Percentiles rank a stretch among this genome's conserved stretches.
These are phyloP conservation scores for Atta colombica DNA, from an alignment of 1,140 invertebrate species.

Conservation along the genomic window DNA sequence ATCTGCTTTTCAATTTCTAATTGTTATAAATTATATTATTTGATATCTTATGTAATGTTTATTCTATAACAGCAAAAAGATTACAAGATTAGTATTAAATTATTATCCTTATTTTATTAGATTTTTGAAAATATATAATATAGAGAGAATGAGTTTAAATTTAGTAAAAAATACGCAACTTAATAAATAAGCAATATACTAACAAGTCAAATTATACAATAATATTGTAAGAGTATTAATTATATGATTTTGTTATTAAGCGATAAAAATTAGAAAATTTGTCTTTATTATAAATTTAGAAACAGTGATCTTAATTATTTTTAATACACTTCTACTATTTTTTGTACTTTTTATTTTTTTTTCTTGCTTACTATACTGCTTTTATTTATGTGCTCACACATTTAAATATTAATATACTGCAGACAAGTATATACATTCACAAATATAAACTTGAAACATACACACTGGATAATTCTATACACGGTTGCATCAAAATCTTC, in stretches of 20 bases:
- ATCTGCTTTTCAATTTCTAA: neutral
- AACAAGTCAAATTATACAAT: neutral
- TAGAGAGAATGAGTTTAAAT: neutral
- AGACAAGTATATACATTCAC: neutral
- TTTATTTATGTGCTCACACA: slow-evolving; percentile 15
- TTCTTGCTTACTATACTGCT: slow-evolving; percentile 30
- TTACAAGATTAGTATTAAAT: slow-evolving; percentile 7
- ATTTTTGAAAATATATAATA: too few relatives aligned
- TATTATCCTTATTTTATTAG: neutral
- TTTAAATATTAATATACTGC: slow-evolving; percentile 31
- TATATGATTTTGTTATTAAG: neutral
- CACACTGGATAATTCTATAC: slow-evolving; percentile 28
- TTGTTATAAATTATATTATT: slow-evolving; percentile 3
- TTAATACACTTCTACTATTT: slow-evolving; percentile 35
- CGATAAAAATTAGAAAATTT: neutral
- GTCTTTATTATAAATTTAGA: neutral
- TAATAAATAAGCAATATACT: neutral
- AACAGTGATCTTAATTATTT: neutral
- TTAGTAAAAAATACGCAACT: neutral
- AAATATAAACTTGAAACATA: slow-evolving; percentile 37
- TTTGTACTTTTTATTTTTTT: neutral
- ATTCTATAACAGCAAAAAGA: slow-evolving; percentile 6
- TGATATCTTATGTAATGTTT: neutral
- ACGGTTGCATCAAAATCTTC: slow-evolving; percentile 35
- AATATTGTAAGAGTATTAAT: neutral